These are phyloP conservation scores for Hippocampus mohnikei DNA, from an alignment of 2,113 vertebrate genomes.

Conservation along the genomic window DNA sequence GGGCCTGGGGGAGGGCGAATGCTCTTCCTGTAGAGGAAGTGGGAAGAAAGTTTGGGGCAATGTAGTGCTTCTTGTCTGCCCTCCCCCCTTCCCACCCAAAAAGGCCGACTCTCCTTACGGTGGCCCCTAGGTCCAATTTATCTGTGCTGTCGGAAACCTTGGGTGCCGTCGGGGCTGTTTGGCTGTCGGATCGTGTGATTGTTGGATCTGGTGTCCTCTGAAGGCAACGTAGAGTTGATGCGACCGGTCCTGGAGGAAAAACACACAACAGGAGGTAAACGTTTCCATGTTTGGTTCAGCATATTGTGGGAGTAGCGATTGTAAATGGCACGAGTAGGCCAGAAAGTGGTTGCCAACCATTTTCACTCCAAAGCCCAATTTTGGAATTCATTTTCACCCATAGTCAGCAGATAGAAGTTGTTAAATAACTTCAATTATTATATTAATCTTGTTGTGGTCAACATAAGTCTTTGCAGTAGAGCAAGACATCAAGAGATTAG, in stretches of 20 bases:
- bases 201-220: slow-evolving; percentile 83
- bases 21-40: background rate
- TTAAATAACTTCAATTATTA: too few species aligned
- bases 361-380: background rate
- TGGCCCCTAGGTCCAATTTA: slow-evolving; percentile 67
- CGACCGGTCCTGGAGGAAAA: slow-evolving; percentile 76
- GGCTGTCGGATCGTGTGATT: slow-evolving; percentile 89
- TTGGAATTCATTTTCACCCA: too few species aligned
- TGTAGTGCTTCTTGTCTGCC: slow-evolving; percentile 38
- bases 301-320: background rate
- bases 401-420: too few species aligned
- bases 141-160: slow-evolving; percentile 95
- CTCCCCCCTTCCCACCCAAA: background rate
- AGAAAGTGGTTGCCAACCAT: background rate
- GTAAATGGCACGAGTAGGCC: background rate
- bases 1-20: slow-evolving; percentile 1
- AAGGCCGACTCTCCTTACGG: background rate
- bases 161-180: slow-evolving; percentile 86
- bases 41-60: slow-evolving; percentile 34
- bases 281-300: background rate
- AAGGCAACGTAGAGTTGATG: slow-evolving; percentile 77
- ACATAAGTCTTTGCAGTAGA: background rate
- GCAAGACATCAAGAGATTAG: background rate
- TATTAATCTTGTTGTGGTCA: background rate
- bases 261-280: background rate